Percentiles rank a stretch among this genome's conserved stretches.
phyloP scores from a whole-genome alignment of 1,140 invertebrate species.

The Batillaria attramentaria region DNA sequence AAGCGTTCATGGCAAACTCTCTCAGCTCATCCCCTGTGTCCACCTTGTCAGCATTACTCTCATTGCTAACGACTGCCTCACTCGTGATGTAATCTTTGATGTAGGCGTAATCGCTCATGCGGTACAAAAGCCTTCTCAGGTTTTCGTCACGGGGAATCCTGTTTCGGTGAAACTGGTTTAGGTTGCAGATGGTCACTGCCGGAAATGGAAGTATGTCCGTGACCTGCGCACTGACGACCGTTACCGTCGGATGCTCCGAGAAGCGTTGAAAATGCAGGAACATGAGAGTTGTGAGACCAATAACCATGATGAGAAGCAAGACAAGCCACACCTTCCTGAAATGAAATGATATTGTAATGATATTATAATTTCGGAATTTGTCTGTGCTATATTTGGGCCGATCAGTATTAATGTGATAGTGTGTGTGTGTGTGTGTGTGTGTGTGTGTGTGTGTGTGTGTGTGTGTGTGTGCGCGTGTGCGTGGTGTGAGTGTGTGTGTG shows the following conservation, averaged over 20 bases:
- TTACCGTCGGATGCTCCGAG: neutral
- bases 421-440: neutral
- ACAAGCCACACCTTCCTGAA: conserved; percentile 14
- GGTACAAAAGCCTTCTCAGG: neutral
- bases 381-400: neutral
- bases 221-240: conserved; percentile 7
- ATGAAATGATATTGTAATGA: neutral
- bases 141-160: neutral
- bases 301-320: conserved; percentile 4
- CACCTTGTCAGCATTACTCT: neutral
- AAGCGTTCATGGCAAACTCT: conserved; percentile 8
- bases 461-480: too few species aligned
- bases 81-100: neutral
- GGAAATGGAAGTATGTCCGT: conserved; percentile 17
- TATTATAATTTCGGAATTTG: neutral
- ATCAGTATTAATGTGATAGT: neutral
- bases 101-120: conserved; percentile 4
- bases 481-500: too few species aligned
- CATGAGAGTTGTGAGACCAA: neutral
- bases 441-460: too few species aligned
- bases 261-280: conserved; percentile 17
- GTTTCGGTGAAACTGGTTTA: conserved; percentile 27
- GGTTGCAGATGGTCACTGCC: conserved; percentile 32
- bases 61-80: neutral
- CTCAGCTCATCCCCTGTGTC: conserved; percentile 10